Evolutionary conservation across 2,797 vertebrate species (phyloP).

Genomic region (Tauraco hartlaubi): DNA sequence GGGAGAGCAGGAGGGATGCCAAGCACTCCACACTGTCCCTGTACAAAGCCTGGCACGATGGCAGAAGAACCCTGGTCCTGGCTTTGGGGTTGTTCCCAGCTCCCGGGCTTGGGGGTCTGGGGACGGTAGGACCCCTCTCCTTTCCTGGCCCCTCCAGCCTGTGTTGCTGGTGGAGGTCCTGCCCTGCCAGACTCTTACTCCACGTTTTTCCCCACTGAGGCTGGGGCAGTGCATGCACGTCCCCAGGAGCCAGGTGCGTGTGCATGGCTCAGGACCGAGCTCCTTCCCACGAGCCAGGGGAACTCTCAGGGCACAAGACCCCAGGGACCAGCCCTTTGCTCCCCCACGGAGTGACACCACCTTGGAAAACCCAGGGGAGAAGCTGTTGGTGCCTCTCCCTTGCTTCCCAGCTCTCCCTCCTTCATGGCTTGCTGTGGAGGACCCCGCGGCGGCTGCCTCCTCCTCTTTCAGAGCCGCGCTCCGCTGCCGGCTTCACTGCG

Average conservation of each 20-base stretch:
- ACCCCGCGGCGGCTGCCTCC: not conserved
- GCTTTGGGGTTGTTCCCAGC: not conserved
- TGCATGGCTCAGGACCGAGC: not conserved
- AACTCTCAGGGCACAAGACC: not conserved
- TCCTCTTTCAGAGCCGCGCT: not conserved
- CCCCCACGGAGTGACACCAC: not conserved
- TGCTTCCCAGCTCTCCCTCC: fast-evolving
- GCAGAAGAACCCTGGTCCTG: not conserved
- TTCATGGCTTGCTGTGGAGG: not conserved
- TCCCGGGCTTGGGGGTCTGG: fast-evolving
- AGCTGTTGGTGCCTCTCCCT: not conserved
- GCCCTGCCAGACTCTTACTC: no score
- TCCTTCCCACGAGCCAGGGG: not conserved
- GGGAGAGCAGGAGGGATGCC: not conserved
- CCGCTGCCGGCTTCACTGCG: not conserved
- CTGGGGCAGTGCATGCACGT: fast-evolving
- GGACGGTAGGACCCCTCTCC: fast-evolving
- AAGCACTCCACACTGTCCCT: no score
- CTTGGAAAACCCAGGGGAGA: not conserved
- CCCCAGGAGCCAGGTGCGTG: not conserved
- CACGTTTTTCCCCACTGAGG: fast-evolving
- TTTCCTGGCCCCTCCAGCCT: not conserved
- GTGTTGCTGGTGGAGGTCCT: not conserved
- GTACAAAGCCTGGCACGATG: not conserved
- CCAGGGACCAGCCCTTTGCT: not conserved